These are phyloP conservation scores for Piaya cayana DNA, from an alignment of 2,113 vertebrate species.

Conservation along the genomic window DNA sequence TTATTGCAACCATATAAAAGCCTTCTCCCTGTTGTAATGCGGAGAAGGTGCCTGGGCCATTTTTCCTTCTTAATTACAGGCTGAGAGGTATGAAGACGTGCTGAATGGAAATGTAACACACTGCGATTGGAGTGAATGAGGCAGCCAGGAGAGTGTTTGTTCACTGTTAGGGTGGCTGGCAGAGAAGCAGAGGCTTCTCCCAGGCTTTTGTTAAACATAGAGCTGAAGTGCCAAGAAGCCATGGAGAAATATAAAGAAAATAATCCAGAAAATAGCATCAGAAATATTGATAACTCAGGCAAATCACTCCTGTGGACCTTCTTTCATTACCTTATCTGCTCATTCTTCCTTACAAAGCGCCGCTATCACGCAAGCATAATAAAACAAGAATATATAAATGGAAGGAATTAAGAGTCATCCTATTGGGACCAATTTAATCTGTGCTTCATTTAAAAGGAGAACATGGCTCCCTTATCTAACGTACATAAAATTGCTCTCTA, in stretches of 20 bases:
- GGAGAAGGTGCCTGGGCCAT: not conserved
- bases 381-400: conserved; percentile 58
- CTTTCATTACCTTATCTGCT: conserved; percentile 24
- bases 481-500: conserved; percentile 62
- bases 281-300: conserved; percentile 34
- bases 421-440: conserved; percentile 69
- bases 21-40: not conserved
- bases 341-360: not conserved
- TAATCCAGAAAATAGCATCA: not conserved
- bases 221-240: not conserved
- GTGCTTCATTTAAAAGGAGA: conserved; percentile 67
- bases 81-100: conserved; percentile 18
- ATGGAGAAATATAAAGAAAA: not conserved
- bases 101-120: not conserved
- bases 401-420: conserved; percentile 63
- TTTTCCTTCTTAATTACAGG: conserved; percentile 52
- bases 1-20: not conserved
- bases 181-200: not conserved
- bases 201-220: not conserved
- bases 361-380: conserved; percentile 53
- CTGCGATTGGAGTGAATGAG: not conserved
- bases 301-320: conserved; percentile 38
- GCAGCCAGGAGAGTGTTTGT: not conserved
- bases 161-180: not conserved
- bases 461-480: conserved; percentile 64